A percentile compares a stretch with the other conserved stretches of the same genome.
Conservation (phyloP, 2,113 vertebrate genomes). For the Pardalotus punctatus region DNA sequence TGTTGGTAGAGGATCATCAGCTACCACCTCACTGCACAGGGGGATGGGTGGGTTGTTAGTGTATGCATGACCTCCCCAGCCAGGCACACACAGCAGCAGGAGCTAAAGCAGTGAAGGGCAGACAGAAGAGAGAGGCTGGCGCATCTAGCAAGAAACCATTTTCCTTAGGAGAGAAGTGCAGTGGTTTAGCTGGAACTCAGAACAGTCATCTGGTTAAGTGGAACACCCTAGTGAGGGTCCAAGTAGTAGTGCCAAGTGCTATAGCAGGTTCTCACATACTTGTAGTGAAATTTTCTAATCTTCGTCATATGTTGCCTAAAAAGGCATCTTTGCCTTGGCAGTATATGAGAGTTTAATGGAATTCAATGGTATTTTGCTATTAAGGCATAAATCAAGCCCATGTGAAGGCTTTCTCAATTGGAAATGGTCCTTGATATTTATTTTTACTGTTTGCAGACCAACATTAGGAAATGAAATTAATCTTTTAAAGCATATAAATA, state of each 20-base stretch:
- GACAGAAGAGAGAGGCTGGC: rapidly evolving
- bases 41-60: background rate
- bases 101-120: background rate
- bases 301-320: background rate
- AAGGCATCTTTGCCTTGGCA: background rate
- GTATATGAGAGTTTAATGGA: background rate
- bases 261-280: background rate
- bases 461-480: background rate
- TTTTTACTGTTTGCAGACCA: background rate
- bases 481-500: background rate
- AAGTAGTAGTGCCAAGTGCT: background rate
- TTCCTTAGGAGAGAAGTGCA: background rate
- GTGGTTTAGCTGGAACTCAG: background rate
- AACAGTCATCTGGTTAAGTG: background rate
- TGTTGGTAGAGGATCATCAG: background rate
- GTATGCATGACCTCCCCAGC: background rate
- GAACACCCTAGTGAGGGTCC: background rate
- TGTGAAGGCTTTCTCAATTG: background rate
- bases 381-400: background rate
- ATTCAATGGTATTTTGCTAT: background rate
- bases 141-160: background rate
- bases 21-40: background rate
- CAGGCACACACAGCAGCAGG: background rate
- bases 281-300: background rate
- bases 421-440: background rate